Evolutionary conservation across 1,140 invertebrate species (phyloP), one percentile per base, ranked within the genome.

Genomic region (Bombus waltoni): DNA sequence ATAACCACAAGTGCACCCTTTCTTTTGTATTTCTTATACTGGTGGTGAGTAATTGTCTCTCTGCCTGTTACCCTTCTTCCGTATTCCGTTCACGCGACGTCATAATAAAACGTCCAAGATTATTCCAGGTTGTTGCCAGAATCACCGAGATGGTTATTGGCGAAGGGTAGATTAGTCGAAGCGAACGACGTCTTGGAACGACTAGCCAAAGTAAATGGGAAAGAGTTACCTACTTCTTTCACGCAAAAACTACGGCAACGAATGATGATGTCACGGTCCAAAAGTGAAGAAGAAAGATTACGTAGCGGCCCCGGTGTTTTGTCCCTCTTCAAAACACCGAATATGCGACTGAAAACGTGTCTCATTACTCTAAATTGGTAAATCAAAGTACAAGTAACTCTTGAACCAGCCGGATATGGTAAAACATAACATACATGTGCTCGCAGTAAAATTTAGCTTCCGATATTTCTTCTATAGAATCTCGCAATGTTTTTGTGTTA

Each of bases 1-100:
- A 94, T 98, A 73, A 96, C 96, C 5, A 98, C 98, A 5, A 98
- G 98, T 10, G 93, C 97, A 18, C 98, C 98, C 4, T 99, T 99
- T 93, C 95, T 97, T 59, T 93, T 97, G 0, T 98, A 98, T 90
- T 98, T 98, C 89, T 94, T 97, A 3, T 98, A 98, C 91, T 98
- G 98, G 97, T 98, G 96, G 96, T 96, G 80, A 93, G 94, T 93
- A n/a, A 81, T 40, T 11, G 40, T 3, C 40, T 22, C 25, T 15
- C 1, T 40, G 2, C 9, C 25, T 40, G 25, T 3, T 25, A 44
- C 1, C 4, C 28, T 4, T 25, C 32, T 5, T 3, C 1, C 74
- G 11, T 22, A n/a, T 47, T 32, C 1, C 8, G 13, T 62, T 18
- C 1, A 9, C 71, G 25, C n/a, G 32, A 22, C 13, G 28, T 11